Evolutionary conservation across 2,888 invertebrate species (phyloP).

Genomic region (Drosophila dives): DNA sequence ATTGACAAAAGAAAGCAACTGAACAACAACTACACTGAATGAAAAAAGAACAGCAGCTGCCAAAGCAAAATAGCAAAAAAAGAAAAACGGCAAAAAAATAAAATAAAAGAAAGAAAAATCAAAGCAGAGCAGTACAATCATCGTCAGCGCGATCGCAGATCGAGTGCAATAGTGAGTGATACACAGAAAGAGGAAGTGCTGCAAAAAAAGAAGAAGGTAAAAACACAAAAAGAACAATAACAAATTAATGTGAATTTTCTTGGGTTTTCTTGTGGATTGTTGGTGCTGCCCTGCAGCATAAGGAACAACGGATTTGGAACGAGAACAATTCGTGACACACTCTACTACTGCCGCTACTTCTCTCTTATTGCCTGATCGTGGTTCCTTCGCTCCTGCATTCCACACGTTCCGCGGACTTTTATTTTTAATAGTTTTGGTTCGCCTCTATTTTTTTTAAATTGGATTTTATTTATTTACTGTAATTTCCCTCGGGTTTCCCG

Average conservation of each 20-base stretch:
- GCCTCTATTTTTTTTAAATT: conserved; percentile 5
- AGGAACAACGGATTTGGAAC: conserved; percentile 16
- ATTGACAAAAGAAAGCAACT: conserved; percentile 18
- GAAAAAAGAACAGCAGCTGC: conserved; percentile 55
- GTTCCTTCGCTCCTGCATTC: conserved; percentile 5
- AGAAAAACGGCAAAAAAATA: conserved; percentile 31
- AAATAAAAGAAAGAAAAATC: conserved; percentile 14
- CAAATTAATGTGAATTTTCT: conserved; percentile 19
- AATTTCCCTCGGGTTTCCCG: conserved; percentile 28
- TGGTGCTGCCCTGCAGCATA: conserved; percentile 19
- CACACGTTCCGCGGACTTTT: conserved; percentile 7
- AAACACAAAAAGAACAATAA: conserved; percentile 38
- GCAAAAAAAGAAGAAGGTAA: conserved; percentile 33
- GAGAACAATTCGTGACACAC: conserved; percentile 9
- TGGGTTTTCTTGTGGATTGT: neutral
- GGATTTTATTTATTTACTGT: conserved; percentile 42
- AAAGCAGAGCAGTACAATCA: conserved; percentile 13
- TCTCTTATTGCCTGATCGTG: conserved; percentile 11
- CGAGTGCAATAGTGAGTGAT: conserved; percentile 1
- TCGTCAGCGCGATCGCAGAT: conserved; percentile 35
- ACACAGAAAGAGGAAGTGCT: conserved; percentile 4
- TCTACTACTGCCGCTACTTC: neutral
- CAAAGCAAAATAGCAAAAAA: conserved; percentile 42
- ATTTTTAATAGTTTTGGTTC: conserved; percentile 23
- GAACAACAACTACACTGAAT: conserved; percentile 25